A percentile compares a stretch with the other conserved stretches of the same genome.
These are phyloP conservation scores for Melieria picta DNA, from an alignment of 2,888 invertebrate species.

Conservation along the genomic window DNA sequence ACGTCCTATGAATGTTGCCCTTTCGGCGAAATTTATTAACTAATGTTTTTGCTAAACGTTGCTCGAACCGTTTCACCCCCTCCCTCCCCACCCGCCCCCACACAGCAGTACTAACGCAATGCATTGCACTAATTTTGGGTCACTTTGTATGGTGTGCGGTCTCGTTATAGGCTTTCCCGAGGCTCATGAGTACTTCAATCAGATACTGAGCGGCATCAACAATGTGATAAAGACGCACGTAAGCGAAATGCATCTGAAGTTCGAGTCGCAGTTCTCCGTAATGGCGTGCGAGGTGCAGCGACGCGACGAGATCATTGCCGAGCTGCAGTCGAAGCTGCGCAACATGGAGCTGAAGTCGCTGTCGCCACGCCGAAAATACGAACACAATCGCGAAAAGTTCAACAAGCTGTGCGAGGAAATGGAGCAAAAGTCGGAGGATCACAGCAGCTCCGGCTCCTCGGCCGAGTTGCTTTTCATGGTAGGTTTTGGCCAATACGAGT, in stretches of 20 bases:
- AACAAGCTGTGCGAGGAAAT: conserved; percentile 48
- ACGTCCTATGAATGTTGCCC: not conserved
- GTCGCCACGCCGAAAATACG: conserved; percentile 41
- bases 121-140: too few relatives aligned
- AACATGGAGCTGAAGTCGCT: conserved; percentile 67
- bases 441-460: conserved; percentile 62
- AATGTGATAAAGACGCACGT: conserved; percentile 82
- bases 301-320: conserved; percentile 82
- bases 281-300: conserved; percentile 83
- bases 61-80: not conserved
- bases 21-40: not conserved
- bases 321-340: conserved; percentile 79
- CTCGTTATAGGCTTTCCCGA: conserved; percentile 70
- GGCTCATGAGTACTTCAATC: conserved; percentile 84
- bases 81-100: not conserved
- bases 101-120: too few relatives aligned
- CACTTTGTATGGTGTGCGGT: not conserved
- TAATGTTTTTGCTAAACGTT: not conserved
- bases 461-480: conserved; percentile 67
- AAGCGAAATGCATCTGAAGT: conserved; percentile 77
- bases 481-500: conserved; percentile 17
- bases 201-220: conserved; percentile 81
- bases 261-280: conserved; percentile 77
- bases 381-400: conserved; percentile 45
- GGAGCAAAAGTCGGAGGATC: conserved; percentile 51